Conservation (phyloP, 2,113 vertebrate species). For the Cnemophilus loriae region DNA sequence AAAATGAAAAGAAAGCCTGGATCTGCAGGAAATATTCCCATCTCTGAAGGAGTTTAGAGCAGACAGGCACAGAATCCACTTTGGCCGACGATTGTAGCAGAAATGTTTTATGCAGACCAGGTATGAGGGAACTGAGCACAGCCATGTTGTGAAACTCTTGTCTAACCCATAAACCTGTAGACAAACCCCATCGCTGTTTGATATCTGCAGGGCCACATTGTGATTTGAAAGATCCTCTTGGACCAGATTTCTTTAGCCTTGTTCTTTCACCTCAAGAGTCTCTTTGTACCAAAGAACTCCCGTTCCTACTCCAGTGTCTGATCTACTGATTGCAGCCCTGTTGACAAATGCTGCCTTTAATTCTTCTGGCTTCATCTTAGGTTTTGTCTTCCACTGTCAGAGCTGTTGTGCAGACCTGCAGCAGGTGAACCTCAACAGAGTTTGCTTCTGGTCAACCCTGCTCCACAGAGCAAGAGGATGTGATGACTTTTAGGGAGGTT, state of each 20-base stretch:
- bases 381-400: neutral
- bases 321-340: neutral
- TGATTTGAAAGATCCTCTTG: neutral
- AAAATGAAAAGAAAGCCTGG: neutral
- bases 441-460: neutral
- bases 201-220: neutral
- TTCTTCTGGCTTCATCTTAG: neutral
- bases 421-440: neutral
- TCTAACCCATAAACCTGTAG: neutral
- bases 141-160: neutral
- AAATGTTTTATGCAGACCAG: neutral
- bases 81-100: neutral
- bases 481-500: neutral
- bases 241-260: neutral
- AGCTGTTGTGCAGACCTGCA: neutral
- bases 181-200: neutral
- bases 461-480: neutral
- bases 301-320: neutral
- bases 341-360: neutral
- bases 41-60: neutral
- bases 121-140: neutral
- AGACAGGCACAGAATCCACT: neutral
- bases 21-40: neutral
- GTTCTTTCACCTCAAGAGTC: neutral
- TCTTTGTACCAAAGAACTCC: neutral